These are phyloP conservation scores for Glossophaga mutica DNA, from an alignment of 2,797 vertebrate species.

Conservation along the genomic window DNA sequence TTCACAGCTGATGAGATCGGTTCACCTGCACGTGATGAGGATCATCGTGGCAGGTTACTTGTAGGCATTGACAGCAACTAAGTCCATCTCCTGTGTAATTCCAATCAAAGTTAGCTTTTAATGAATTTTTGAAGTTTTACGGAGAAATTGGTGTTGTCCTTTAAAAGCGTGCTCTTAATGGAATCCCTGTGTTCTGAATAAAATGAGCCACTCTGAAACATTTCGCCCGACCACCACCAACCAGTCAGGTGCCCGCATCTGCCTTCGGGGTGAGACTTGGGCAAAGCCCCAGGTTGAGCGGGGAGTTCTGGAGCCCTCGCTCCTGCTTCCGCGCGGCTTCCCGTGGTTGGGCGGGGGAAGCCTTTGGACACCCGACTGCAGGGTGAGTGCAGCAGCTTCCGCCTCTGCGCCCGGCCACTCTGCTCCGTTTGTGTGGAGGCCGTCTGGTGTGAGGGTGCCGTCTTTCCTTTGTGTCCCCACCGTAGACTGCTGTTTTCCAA, in stretches of 20 bases:
- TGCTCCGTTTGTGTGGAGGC: neutral
- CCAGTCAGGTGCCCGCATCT: neutral
- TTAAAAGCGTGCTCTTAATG: neutral
- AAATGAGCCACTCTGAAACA: neutral
- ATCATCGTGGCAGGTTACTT: neutral
- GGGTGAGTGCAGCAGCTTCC: neutral
- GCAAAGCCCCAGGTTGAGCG: neutral
- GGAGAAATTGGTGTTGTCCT: neutral
- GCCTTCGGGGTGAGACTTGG: neutral
- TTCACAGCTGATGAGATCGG: neutral
- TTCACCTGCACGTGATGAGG: neutral
- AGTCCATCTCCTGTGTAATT: neutral
- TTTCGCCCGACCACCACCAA: neutral
- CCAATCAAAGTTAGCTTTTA: neutral
- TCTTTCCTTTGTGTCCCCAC: conserved; percentile 1
- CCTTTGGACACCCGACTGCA: neutral
- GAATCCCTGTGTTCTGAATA: neutral
- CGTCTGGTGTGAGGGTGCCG: conserved; percentile 8
- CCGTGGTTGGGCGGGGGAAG: neutral
- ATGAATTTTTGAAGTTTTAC: conserved; percentile 10
- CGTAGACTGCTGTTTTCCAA: conserved; percentile 93
- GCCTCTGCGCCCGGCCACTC: neutral
- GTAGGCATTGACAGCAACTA: neutral
- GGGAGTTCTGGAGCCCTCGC: neutral
- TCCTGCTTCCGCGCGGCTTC: neutral